Evolutionary conservation across 2,113 vertebrate species (phyloP), one percentile per base, ranked within the genome.

Genomic region (Caranx ignobilis): DNA sequence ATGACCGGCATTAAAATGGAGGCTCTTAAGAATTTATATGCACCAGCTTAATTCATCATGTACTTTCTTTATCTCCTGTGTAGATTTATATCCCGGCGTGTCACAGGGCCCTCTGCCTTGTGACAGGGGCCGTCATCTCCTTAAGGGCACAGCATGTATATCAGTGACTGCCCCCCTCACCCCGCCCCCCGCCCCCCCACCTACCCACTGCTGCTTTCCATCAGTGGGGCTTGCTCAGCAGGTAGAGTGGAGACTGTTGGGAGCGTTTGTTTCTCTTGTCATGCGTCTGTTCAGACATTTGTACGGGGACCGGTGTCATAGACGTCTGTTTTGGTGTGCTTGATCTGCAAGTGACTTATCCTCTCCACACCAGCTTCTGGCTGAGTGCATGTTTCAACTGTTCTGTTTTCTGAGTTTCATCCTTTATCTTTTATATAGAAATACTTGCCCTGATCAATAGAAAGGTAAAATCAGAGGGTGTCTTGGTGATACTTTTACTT

Each of bases 1-100:
- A 99, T 98, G 98, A 97, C 97, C 97, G 95, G 96, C 97, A 99
- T 99, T 99, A 99, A 99, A 99, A 99, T 98, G 97, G 97, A 98
- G 97, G 96, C 97, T 98, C 97, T 99, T 99, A 98, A 99, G 97
- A 99, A 99, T 99, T 99, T 98, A 99, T 99, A 98, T 91, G 95
- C 96, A 86, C 60, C 94, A 93, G 96, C 96, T 98, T 98, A 97
- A 99, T 99, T 98, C 96, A 99, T 99, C 97, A 98, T 97, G 96
- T 96, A 96, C 97, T 96, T 98, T 96, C 97, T 97, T 98, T 98
- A 98, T 99, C 98, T 98, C 93, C 93, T 94, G 95, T 96, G 95
- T 94, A 97, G 97, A 98, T 99, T 99, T 99, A 99, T 98, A 97
- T 98, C 97, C 91, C 88, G 92, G 87, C 96, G 93, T 97, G 97